These are phyloP conservation scores for Hepsetus odoe DNA, from an alignment of 2,113 vertebrate genomes.

Conservation along the genomic window DNA sequence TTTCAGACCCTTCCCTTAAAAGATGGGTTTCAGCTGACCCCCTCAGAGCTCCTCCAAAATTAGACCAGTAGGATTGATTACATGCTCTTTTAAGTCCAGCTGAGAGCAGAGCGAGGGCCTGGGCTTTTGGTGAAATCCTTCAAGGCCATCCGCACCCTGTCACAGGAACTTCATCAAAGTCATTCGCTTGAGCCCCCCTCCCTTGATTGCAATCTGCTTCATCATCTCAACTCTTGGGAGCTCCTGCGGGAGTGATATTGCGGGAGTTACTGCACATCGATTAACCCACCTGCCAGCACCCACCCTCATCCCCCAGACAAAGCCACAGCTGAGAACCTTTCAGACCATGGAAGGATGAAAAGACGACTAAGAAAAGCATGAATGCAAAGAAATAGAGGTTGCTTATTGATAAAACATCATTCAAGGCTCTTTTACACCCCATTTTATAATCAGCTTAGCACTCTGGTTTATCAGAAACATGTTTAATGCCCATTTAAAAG, in stretches of 20 bases:
- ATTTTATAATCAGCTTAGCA: not conserved
- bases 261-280: constrained; percentile 68
- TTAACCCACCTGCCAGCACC: constrained; percentile 56
- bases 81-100: constrained; percentile 54
- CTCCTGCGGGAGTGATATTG: constrained; percentile 59
- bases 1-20: constrained; percentile 39
- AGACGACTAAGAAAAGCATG: constrained; percentile 1
- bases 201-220: constrained; percentile 59
- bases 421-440: not conserved
- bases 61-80: constrained; percentile 58
- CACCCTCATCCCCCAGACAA: constrained; percentile 54
- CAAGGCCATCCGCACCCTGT: constrained; percentile 61
- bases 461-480: constrained; percentile 4
- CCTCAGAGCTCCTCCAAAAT: constrained; percentile 51
- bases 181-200: constrained; percentile 42
- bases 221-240: constrained; percentile 57
- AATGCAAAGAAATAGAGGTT: constrained; percentile 17
- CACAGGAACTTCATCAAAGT: constrained; percentile 70
- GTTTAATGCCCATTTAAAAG: not conserved
- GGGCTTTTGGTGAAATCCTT: constrained; percentile 63
- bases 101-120: constrained; percentile 45
- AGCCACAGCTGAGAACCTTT: constrained; percentile 48
- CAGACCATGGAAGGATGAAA: constrained; percentile 4
- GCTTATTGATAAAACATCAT: constrained; percentile 19
- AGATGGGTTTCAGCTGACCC: constrained; percentile 44